Base-by-base conservation (phyloP, 2,113 vertebrate genomes). In the Phyllopteryx taeniolatus region DNA sequence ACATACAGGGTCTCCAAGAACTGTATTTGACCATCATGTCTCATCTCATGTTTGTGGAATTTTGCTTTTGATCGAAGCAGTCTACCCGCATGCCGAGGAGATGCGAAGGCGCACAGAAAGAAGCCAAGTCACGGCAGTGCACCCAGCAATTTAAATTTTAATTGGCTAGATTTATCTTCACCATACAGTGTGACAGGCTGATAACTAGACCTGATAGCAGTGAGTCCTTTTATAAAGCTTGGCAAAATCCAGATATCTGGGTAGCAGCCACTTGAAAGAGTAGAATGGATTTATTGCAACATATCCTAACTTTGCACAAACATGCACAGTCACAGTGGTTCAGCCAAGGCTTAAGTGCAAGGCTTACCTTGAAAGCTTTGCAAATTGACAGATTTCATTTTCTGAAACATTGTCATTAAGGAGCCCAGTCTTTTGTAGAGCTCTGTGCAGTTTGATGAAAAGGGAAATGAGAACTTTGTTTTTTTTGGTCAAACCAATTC, bases 121-220 rank as follows among this genome's bases (percentile, higher is more conserved):
- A 47, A 71, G 79, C 76, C 74, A 77, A 91, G 91, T 92, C 91
- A 90, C 81, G 80, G 79, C 82, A 68, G 72, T 90, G 88, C 87
- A 85, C 89, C 86, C 86, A 43, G 87, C 87, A 91, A 93, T 93
- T 92, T 91, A 86, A 91, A 91, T 92, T 91, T 91, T 91, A 93
- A 92, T 93, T 94, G 91, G 88, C 85, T 87, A 90, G 91, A 93
- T 93, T 92, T 92, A 92, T 93, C 91, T 93, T 93, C 90, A 78
- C 77, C 70, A 71, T 78, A 81, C 87, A 84, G 89, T 92, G 87
- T 91, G 91, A 93, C 90, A 86, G 87, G 84, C 78, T 88, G 91
- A 91, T 93, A 91, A 91, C 82, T 76, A 75, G 78, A 67, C 75
- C 87, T 87, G 92, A 92, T 93, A 92, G 85, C 75, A 60, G 68